Evolutionary conservation across 2,888 invertebrate genomes (phyloP).

Genomic region (Diplolepis rosae): DNA sequence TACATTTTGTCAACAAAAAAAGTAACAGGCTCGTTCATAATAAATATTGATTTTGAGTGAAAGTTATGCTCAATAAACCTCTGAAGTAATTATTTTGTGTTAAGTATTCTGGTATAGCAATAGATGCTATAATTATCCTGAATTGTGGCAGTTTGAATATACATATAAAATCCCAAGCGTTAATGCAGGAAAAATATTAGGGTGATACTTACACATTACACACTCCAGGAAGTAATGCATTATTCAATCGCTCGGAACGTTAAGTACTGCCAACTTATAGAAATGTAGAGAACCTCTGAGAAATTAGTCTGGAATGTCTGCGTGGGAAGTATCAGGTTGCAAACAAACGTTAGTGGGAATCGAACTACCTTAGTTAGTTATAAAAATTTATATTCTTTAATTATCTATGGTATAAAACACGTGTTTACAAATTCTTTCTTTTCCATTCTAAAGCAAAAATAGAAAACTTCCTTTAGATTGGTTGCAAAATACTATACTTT

Average conservation of each 20-base stretch:
- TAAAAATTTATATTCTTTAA: background rate
- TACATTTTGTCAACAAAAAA: too few species aligned
- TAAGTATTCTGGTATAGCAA: background rate
- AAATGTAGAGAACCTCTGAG: constrained; percentile 26
- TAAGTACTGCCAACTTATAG: constrained; percentile 38
- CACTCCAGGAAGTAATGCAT: constrained; percentile 37
- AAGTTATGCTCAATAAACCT: too few species aligned
- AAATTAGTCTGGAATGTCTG: constrained; percentile 38
- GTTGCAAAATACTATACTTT: background rate
- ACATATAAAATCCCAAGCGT: background rate
- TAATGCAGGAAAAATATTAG: background rate
- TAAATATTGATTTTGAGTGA: too few species aligned
- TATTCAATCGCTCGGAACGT: constrained; percentile 41
- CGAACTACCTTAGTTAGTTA: background rate
- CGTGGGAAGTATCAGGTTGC: constrained; percentile 19
- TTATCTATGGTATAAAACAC: background rate
- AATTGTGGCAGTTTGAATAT: background rate
- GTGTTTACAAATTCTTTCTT: background rate
- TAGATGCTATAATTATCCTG: background rate
- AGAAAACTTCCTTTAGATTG: too few species aligned
- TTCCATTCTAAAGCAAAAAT: background rate
- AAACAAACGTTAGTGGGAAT: background rate
- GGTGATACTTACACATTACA: background rate
- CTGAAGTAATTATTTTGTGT: too few species aligned
- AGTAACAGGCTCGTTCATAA: too few species aligned